Percentiles rank a stretch among this genome's conserved stretches.
phyloP scores from a whole-genome alignment of 1,140 invertebrate genomes.

The Meloidogyne chitwoodi region DNA sequence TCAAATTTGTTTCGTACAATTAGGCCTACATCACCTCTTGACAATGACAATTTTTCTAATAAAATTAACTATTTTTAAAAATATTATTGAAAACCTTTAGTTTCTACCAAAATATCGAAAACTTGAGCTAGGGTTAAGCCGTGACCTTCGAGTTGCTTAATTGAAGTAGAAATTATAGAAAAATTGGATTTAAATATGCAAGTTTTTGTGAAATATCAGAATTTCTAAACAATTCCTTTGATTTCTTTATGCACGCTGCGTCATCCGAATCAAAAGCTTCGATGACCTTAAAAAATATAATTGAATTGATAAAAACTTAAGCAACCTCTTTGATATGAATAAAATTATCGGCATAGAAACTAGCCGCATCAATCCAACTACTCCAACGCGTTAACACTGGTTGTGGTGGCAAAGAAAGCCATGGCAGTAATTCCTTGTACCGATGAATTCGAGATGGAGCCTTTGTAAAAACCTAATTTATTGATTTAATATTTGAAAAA shows the following conservation, averaged over 20 bases:
- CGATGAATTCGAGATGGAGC: not conserved
- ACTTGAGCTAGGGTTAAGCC: too few relatives aligned
- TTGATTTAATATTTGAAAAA: not conserved
- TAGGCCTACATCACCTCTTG: too few relatives aligned
- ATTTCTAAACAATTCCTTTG: too few relatives aligned
- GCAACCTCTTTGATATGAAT: not conserved
- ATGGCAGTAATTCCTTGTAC: not conserved
- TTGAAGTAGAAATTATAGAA: too few relatives aligned
- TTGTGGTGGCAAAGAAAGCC: not conserved
- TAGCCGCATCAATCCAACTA: not conserved
- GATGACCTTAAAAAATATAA: not conserved
- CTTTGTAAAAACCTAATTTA: constrained; percentile 2
- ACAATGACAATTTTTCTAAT: too few relatives aligned
- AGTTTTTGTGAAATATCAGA: too few relatives aligned
- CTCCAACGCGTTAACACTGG: constrained; percentile 9
- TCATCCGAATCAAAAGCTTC: not conserved
- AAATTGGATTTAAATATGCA: too few relatives aligned
- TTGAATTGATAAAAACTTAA: not conserved
- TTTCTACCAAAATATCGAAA: too few relatives aligned
- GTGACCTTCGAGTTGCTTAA: too few relatives aligned
- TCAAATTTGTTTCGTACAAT: too few relatives aligned
- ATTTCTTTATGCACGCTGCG: not conserved
- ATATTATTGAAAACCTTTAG: too few relatives aligned
- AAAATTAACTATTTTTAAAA: too few relatives aligned
- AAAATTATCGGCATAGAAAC: not conserved